phyloP scores from a whole-genome alignment of 2,113 vertebrate genomes.

The Picathartes gymnocephalus region DNA sequence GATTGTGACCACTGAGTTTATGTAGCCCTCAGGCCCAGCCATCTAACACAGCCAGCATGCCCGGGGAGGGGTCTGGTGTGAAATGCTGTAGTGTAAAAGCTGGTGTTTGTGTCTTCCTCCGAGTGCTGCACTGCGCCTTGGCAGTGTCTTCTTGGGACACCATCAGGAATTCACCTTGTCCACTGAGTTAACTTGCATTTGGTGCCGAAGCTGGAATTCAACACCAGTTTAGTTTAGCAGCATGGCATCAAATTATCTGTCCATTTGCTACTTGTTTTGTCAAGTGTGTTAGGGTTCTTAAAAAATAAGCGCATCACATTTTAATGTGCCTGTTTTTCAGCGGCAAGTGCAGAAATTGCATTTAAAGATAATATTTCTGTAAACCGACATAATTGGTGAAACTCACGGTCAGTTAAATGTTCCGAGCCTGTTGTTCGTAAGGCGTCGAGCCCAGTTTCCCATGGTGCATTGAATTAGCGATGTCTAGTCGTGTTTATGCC shows the following conservation, averaged over 20 bases:
- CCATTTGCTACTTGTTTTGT: not conserved
- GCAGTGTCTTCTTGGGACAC: not conserved
- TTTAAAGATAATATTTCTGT: not conserved
- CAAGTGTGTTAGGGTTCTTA: not conserved
- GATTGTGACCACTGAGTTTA: not conserved
- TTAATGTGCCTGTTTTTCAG: not conserved
- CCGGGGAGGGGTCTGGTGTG: not conserved
- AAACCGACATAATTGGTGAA: rapidly evolving
- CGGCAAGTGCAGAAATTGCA: not conserved
- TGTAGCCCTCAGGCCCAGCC: not conserved
- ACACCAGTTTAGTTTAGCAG: not conserved
- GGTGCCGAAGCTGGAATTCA: not conserved
- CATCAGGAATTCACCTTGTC: not conserved
- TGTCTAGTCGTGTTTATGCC: not conserved
- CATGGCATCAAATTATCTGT: not conserved
- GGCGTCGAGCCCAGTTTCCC: rapidly evolving
- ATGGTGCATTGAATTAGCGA: not conserved
- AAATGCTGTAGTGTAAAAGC: not conserved
- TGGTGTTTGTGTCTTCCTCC: rapidly evolving
- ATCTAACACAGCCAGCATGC: not conserved
- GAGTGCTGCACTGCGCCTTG: not conserved
- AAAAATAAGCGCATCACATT: not conserved
- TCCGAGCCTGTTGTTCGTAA: not conserved
- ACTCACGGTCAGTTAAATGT: not conserved
- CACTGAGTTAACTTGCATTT: not conserved